Evolutionary conservation across 1,140 invertebrate species (phyloP), one percentile per base, ranked within the genome.

Genomic region (Rhizoglyphus robini): DNA sequence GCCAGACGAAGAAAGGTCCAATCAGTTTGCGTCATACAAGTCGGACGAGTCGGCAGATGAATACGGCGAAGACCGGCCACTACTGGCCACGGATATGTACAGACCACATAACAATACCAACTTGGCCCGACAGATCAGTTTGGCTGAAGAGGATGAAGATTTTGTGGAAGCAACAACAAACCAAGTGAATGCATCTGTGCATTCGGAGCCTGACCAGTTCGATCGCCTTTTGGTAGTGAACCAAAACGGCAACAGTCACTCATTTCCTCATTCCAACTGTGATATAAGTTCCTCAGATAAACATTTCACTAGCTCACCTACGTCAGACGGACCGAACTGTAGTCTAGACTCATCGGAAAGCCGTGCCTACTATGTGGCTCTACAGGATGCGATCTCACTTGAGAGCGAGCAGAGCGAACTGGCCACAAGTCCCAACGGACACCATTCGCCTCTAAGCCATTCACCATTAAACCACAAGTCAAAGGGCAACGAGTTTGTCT

Each of bases 71-170:
- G 23, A 51, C 29, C 15, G 23, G 29, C 48, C 48, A 20, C 29
- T 51, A 27, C 29, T 51, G 23, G 2, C 5, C 5, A 49, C 15
- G 23, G 23, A 46, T n/a, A n/a, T n/a, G 18, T 20, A 20, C 23
- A 46, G 23, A 46, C 23, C 23, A 46, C 18, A 2, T 51, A 23
- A 51, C 13, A 51, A 51, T 51, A 51, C 23, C 23, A 23, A n/a
- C 29, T 25, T 23, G 13, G 13, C 2, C 23, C 15, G 58, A 23
- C 15, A 60, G 36, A 46, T 15, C 27, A 60, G 58, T 60, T 27
- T 60, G 27, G 15, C 15, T 15, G 58, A 60, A 60, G 58, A 38
- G 29, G 58, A 60, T 46, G 58, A 60, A 34, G 58, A 51, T n/a
- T 46, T 3, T 46, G 23, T 20, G 15, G 20, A 51, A 20, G 3